Evolutionary conservation across 2,888 invertebrate genomes (phyloP), one percentile per base, ranked within the genome.

Genomic region (Lasioglossum morio): DNA sequence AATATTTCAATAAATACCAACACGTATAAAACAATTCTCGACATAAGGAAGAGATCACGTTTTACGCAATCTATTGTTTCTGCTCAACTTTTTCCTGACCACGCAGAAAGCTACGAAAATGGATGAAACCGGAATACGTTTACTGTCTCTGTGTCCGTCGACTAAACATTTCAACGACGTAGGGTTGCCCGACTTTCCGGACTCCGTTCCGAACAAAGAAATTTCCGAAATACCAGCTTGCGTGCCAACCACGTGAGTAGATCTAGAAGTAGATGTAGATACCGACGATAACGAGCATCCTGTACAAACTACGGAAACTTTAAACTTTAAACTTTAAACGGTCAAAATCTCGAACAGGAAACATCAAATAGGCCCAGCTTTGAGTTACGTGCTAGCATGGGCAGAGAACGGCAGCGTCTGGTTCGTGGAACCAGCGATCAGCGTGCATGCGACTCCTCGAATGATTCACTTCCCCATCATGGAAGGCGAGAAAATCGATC

Each of bases 91-190:
- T 19, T 63, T 12, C 23, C 8, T 14, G 34, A 4, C 40, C 19
- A 53, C n/a, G 40, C 53, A 92, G 92, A 80, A 88, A 46, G 81
- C 85, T 4, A 82, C 88, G 30, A 72, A 79, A 0, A n/a, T 77
- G 4, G 89, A 92, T 14, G 72, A 89, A 46, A 94, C 92, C 5
- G 93, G 94, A 0, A 92, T 95, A 14, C 91, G 94, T 46, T 84
- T 94, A 40, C 88, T 94, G 14, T 88, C 93, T 3, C 85, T 95
- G 66, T 94, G 94, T 37, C 94, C 93, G 0, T 88, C 93, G 4
- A 87, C 84, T 23, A 88, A 84, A 74, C 73, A 77, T 16, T 88
- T 93, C 85, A 77, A 87, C 76, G n/a, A 91, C 72, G 87, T 93
- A 43, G 92, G 89, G 14, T 79, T 93, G 34, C 91, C 93, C 1